Conservation (phyloP, 2,797 vertebrate species). For the Chloroceryle amazona region DNA sequence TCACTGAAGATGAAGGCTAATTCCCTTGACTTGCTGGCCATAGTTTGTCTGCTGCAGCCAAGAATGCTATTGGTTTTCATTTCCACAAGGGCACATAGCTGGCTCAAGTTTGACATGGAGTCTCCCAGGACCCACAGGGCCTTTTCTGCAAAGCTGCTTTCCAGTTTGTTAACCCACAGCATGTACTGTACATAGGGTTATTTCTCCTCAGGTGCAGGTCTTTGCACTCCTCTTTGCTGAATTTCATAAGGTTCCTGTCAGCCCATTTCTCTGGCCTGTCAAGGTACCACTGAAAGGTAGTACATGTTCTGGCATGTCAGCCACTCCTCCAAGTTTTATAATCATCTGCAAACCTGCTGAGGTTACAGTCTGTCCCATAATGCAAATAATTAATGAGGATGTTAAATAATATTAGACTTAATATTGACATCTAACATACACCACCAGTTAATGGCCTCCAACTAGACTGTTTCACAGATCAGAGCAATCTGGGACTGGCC, state of each 20-base stretch:
- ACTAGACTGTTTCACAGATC: not conserved
- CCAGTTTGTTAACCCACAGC: not conserved
- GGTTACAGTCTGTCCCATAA: not conserved
- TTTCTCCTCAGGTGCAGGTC: not conserved
- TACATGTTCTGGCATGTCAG: not conserved
- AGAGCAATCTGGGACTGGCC: not conserved
- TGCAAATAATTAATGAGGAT: not conserved
- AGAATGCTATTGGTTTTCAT: not conserved
- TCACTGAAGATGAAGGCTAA: not conserved
- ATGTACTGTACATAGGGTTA: not conserved
- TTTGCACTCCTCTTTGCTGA: not conserved
- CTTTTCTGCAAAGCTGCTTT: not conserved
- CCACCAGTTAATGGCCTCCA: not conserved
- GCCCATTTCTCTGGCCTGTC: not conserved
- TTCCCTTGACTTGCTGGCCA: not conserved
- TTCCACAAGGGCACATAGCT: not conserved
- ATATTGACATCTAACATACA: not conserved
- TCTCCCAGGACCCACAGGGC: accelerated
- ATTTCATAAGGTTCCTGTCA: not conserved
- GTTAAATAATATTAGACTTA: not conserved
- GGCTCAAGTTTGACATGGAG: accelerated
- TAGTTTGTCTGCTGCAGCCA: not conserved
- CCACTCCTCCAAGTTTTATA: not conserved
- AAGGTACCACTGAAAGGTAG: not conserved
- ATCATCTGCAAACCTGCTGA: not conserved